Evolutionary conservation across 2,888 invertebrate genomes (phyloP).

Genomic region (Iselma pallidipennis): DNA sequence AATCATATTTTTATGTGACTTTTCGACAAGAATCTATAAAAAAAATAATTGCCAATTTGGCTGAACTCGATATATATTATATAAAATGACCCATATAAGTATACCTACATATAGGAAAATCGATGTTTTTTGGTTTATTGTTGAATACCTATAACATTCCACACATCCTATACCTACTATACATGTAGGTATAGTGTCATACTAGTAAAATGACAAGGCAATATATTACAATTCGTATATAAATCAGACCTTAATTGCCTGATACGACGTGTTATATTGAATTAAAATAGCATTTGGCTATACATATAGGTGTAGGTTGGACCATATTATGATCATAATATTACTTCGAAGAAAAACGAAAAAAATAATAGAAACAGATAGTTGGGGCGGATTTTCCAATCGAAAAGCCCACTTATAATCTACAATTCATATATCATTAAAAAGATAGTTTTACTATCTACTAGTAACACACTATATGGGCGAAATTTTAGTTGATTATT

Average conservation of each 20-base stretch:
- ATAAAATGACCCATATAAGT: neutral
- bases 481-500: neutral
- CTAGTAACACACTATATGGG: too few relatives aligned
- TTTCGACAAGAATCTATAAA: conserved; percentile 7
- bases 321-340: neutral
- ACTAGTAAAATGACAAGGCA: neutral
- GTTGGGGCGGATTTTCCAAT: conserved; percentile 8
- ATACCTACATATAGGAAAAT: too few relatives aligned
- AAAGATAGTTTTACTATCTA: too few relatives aligned
- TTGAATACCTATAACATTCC: neutral
- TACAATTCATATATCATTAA: too few relatives aligned
- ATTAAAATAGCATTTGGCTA: neutral
- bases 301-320: neutral
- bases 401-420: neutral
- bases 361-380: neutral
- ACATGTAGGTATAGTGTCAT: neutral
- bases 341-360: neutral
- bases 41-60: conserved; percentile 8
- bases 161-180: neutral
- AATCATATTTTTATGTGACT: conserved; percentile 20
- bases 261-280: neutral
- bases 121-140: too few relatives aligned
- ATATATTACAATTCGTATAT: neutral
- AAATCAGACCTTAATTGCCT: neutral
- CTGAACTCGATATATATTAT: too few relatives aligned